A percentile compares a stretch with the other conserved stretches of the same genome.
Conservation (phyloP, 1,140 invertebrate genomes). For the Bombus waltoni region DNA sequence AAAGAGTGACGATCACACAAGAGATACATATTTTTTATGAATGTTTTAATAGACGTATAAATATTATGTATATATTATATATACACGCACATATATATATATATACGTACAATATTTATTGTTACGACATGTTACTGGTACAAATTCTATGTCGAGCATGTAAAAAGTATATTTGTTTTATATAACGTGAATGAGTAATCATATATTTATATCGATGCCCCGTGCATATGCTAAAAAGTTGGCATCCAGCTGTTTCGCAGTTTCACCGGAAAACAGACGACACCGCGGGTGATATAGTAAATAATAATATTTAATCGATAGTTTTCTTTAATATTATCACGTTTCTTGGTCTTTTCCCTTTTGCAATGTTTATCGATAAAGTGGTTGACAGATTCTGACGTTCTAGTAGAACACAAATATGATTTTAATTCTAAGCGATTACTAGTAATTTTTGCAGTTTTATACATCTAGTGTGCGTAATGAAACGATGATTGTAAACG, state of each 20-base stretch:
- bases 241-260: neutral
- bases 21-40: conserved; percentile 68
- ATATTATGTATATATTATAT: conserved; percentile 41
- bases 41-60: conserved; percentile 60
- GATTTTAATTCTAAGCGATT: conserved; percentile 22
- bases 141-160: conserved; percentile 58
- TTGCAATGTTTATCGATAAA: neutral
- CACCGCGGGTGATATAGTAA: neutral
- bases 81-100: conserved; percentile 25
- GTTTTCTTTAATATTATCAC: neutral
- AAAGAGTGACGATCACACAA: conserved; percentile 16
- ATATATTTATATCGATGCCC: conserved; percentile 26
- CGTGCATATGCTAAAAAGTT: neutral
- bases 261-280: neutral
- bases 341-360: neutral
- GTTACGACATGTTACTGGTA: conserved; percentile 60
- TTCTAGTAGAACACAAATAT: neutral
- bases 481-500: neutral
- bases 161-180: conserved; percentile 40
- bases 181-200: conserved; percentile 23
- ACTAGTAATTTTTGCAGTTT: conserved; percentile 42
- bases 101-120: conserved; percentile 62
- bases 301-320: neutral
- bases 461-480: conserved; percentile 30
- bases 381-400: neutral